Evolutionary conservation across 2,797 vertebrate species (phyloP), one percentile per base, ranked within the genome.

Genomic region (Oreonectes daqikongensis): DNA sequence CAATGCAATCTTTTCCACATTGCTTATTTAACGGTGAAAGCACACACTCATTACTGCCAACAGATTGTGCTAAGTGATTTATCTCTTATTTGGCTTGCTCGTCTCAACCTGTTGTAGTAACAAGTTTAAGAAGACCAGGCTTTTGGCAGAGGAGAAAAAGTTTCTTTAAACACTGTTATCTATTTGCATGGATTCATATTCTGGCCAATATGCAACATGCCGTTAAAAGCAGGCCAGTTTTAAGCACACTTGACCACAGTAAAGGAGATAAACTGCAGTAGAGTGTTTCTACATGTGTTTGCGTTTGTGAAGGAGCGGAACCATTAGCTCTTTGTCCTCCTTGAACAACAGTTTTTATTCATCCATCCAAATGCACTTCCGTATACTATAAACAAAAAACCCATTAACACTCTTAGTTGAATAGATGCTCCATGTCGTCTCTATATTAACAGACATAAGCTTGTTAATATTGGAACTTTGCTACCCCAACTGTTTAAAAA

Each of bases 41-140:
- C 77, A 32, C 64, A 82, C 61, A 70, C 44, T 71, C 48, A 79
- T 82, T 85, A 82, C 61, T 73, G 71, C 50, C 80, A 83, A 82
- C 79, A 84, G 80, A 83, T 77, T 72, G 80, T 77, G 79, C 70
- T 76, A 53, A 38, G 78, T 85, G 85, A 90, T 90, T 89, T 88
- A 88, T 88, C 77, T 82, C 71, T 63, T 55, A 69, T 80, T 82
- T 60, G 42, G 79, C 53, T 78, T 69, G 53, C 78, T 79, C 20
- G 74, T 84, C 80, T 59, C 35, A 66, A 86, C 83, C 75, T 85
- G 85, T 79, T 89, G 81, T 85, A 81, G 77, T 60, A 86, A 79
- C 64, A 61, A 26, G 72, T 77, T 5, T 73, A 75, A 72, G 79
- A 84, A 75, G 81, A 87, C 76, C 60, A 72, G 75, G 57, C 68